Base-by-base conservation (phyloP, 2,888 invertebrate genomes). In the Dryobotodes eremita region DNA sequence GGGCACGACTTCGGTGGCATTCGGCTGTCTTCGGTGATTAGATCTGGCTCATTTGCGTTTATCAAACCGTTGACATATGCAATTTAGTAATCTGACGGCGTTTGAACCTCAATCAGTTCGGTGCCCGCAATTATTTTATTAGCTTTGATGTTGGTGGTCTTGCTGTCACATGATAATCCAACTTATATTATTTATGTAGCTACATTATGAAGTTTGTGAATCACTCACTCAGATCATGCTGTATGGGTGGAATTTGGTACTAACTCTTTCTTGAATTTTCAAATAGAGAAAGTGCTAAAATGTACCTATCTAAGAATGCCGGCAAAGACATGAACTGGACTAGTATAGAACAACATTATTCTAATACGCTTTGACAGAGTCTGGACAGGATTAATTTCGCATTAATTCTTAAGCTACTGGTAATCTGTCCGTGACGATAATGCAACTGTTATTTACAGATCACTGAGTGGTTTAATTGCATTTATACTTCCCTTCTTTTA, bases 11-110 rank as follows among this genome's bases (percentile, higher is more conserved):
- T 86, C 91, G 90, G 92, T 92, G 92, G 92, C 92, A 92, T 91
- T 90, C 82, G 86, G 86, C 88, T 91, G 91, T 92, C 92, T 79
- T 76, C 83, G 82, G 85, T 77, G 86, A 91, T 91, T 91, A 88
- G 85, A 88, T 89, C 83, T 89, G 80, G 87, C 87, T 89, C 91
- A 90, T 92, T 91, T 90, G 91, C 89, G 89, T 91, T 90, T 91
- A 92, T 92, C 91, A 89, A 90, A 83, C 87, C 81, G 89, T 89
- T 88, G 91, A 92, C 91, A 88, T 88, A 87, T 89, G 90, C 90
- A 88, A 90, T 92, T 91, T 91, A 90, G 85, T 90, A 89, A 90
- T 88, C 88, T 86, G 89, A 88, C 89, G 85, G 84, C 85, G 88
- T 86, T 87, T 88, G 83, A 87, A 87, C 84, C 82, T 84, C 82